Conservation (phyloP, 2,888 invertebrate species). For the Rambutsinella grinnellia region DNA sequence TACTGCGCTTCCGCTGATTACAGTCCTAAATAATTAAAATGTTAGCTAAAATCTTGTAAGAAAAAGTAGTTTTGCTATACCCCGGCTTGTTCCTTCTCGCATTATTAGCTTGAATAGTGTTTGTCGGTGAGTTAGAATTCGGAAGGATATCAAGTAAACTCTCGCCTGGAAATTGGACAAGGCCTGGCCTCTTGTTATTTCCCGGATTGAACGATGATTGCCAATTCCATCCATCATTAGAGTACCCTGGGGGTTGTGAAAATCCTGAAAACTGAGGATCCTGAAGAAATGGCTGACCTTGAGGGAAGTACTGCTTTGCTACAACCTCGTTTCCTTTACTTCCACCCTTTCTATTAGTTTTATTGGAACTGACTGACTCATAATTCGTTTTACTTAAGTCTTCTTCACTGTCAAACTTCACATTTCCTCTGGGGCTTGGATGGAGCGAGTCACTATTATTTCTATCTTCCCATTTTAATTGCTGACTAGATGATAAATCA, state of each 20-base stretch:
- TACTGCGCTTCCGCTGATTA: neutral
- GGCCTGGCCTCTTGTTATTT: too few relatives aligned
- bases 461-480: conserved; percentile 22
- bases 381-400: neutral
- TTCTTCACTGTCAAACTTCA: conserved; percentile 13
- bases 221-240: too few relatives aligned
- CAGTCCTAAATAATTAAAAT: neutral
- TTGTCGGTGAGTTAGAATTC: neutral
- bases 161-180: conserved; percentile 33
- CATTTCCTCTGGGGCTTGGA: neutral
- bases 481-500: conserved; percentile 5
- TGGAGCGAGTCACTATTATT: too few relatives aligned
- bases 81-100: neutral
- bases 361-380: neutral
- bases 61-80: neutral
- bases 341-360: neutral
- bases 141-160: neutral
- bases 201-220: too few relatives aligned
- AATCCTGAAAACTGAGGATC: too few relatives aligned
- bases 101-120: neutral
- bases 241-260: neutral
- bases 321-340: conserved; percentile 9
- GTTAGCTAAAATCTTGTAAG: too few relatives aligned
- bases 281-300: neutral
- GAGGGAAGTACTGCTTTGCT: conserved; percentile 21